A percentile compares a stretch with the other conserved stretches of the same genome.
Conservation (phyloP, 2,888 invertebrate genomes). For the Steromphala cineraria region DNA sequence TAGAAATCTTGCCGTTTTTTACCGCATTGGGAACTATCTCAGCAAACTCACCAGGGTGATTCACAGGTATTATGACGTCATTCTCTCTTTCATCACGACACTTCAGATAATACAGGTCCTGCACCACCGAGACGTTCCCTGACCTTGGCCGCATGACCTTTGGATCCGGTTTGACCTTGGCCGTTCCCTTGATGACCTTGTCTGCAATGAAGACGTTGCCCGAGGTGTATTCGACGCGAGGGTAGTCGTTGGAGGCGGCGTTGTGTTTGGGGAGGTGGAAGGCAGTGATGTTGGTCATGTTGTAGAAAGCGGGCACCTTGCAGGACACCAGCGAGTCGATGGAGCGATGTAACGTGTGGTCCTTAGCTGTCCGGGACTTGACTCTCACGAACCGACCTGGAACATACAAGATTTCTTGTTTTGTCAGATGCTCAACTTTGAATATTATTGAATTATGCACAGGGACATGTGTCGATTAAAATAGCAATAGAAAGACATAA, state of each 20-base stretch:
- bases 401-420: constrained; percentile 12
- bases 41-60: constrained; percentile 57
- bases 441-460: no score
- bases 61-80: constrained; percentile 47
- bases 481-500: no score
- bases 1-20: constrained; percentile 51
- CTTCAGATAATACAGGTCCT: constrained; percentile 36
- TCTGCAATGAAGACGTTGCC: constrained; percentile 63
- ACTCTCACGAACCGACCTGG: constrained; percentile 61
- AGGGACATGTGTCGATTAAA: no score
- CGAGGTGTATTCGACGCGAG: constrained; percentile 52
- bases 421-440: no score
- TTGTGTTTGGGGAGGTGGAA: constrained; percentile 40
- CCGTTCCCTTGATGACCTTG: constrained; percentile 19
- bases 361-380: constrained; percentile 60
- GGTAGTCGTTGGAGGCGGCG: constrained; percentile 41
- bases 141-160: constrained; percentile 19
- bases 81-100: constrained; percentile 59
- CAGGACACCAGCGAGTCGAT: constrained; percentile 51
- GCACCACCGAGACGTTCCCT: neutral
- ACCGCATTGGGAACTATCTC: constrained; percentile 50
- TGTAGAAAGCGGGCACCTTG: constrained; percentile 56
- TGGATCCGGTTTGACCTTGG: constrained; percentile 16
- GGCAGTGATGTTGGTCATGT: constrained; percentile 54
- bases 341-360: constrained; percentile 49